These are phyloP conservation scores for Caenorhabditis afra DNA, from an alignment of 2,888 invertebrate genomes.

Conservation along the genomic window DNA sequence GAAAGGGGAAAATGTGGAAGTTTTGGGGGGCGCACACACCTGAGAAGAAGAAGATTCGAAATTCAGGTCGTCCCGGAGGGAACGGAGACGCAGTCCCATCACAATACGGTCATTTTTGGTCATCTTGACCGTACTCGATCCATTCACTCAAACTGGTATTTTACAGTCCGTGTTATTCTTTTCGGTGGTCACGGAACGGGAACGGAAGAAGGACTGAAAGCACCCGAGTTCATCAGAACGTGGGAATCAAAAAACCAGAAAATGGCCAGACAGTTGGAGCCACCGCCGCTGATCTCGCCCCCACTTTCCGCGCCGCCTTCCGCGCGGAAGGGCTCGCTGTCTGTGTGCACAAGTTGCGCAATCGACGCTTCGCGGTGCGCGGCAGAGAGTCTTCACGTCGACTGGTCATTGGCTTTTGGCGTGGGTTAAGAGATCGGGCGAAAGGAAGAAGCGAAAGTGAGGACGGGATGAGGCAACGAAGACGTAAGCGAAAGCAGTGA, in stretches of 20 bases:
- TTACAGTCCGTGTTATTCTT: constrained; percentile 32
- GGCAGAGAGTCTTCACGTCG: background rate
- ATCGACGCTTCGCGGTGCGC: constrained; percentile 17
- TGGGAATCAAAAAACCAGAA: constrained; percentile 49
- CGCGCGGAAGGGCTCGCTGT: constrained; percentile 42
- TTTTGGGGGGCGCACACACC: constrained; percentile 49
- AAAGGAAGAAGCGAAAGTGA: constrained; percentile 36
- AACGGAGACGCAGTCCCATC: constrained; percentile 25
- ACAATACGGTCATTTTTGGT: constrained; percentile 59
- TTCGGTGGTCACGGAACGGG: constrained; percentile 47
- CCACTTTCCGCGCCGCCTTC: constrained; percentile 13
- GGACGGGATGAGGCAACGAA: constrained; percentile 42
- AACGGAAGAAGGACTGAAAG: constrained; percentile 17
- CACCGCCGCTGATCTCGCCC: constrained; percentile 36
- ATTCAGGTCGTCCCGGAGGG: constrained; percentile 55
- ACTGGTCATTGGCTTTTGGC: constrained; percentile 55
- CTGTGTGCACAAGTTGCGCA: constrained; percentile 52
- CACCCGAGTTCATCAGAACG: constrained; percentile 31
- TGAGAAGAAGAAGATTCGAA: constrained; percentile 38
- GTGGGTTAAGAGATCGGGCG: constrained; percentile 36
- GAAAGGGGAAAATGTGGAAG: constrained; percentile 23
- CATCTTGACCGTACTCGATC: constrained; percentile 47
- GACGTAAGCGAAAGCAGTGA: constrained; percentile 53
- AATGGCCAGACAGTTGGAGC: constrained; percentile 47
- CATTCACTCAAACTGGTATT: constrained; percentile 42